Evolutionary conservation across 2,888 invertebrate genomes (phyloP).

Genomic region (Caenorhabditis sp.): DNA sequence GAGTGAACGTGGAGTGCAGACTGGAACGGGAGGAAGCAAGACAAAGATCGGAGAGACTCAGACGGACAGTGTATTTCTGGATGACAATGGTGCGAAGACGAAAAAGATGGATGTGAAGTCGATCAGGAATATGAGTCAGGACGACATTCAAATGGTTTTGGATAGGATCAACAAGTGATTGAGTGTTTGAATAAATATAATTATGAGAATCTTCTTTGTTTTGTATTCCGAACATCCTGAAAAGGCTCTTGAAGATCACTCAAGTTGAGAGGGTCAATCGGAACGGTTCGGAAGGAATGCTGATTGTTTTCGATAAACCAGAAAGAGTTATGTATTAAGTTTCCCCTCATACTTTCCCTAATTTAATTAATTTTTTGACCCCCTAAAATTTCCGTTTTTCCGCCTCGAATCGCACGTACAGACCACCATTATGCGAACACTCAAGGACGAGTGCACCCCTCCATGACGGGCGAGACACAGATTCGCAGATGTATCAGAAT

Average conservation of each 20-base stretch:
- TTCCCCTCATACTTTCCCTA: no score
- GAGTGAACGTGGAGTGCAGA: conserved; percentile 38
- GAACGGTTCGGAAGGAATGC: no score
- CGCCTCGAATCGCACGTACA: no score
- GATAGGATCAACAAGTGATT: conserved; percentile 12
- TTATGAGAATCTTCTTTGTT: no score
- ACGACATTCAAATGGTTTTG: conserved; percentile 29
- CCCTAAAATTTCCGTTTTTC: no score
- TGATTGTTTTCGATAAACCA: no score
- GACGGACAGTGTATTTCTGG: conserved; percentile 5
- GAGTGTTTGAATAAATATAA: not conserved
- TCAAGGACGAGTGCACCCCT: conserved; percentile 25
- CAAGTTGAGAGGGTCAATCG: no score
- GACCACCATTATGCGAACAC: not conserved
- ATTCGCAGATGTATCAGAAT: conserved; percentile 8
- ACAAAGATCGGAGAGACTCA: conserved; percentile 35
- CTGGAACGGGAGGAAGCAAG: conserved; percentile 4
- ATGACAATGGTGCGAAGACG: not conserved
- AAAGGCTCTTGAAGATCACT: no score
- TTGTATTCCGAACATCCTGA: no score
- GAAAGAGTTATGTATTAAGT: no score
- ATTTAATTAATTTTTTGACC: no score
- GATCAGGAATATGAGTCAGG: conserved; percentile 25
- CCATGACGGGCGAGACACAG: conserved; percentile 2
- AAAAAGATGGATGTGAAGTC: conserved; percentile 34